Evolutionary conservation across 2,888 invertebrate genomes (phyloP).

Genomic region (Apomyelois bistriatella): DNA sequence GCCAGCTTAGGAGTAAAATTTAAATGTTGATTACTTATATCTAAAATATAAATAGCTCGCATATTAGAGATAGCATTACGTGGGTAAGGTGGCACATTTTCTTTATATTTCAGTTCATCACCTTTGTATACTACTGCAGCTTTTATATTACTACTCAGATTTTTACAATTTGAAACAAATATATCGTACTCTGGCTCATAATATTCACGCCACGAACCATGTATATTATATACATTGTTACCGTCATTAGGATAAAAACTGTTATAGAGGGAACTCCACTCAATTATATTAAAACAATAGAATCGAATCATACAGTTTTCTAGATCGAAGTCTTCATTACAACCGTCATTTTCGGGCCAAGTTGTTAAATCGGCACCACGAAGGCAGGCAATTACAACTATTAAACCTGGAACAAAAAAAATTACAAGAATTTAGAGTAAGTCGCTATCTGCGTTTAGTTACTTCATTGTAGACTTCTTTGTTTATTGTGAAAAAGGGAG

Average conservation of each 20-base stretch:
- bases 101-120: not conserved
- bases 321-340: not conserved
- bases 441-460: no score
- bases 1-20: constrained; percentile 27
- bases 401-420: not conserved
- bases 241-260: not conserved
- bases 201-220: no score
- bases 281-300: not conserved
- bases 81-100: not conserved
- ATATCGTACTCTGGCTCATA: not conserved
- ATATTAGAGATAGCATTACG: not conserved
- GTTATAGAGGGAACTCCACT: no score
- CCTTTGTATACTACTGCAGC: not conserved
- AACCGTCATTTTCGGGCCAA: not conserved
- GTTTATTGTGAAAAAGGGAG: no score
- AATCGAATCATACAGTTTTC: not conserved
- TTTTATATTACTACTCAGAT: not conserved
- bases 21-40: constrained; percentile 37
- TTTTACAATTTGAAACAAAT: not conserved
- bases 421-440: no score
- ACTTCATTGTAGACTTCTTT: no score
- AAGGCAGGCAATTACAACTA: not conserved
- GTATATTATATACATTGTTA: no score
- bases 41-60: constrained; percentile 12
- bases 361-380: not conserved